phyloP scores from a whole-genome alignment of 2,113 vertebrate species.

The Sinocyclocheilus anophthalmus region DNA sequence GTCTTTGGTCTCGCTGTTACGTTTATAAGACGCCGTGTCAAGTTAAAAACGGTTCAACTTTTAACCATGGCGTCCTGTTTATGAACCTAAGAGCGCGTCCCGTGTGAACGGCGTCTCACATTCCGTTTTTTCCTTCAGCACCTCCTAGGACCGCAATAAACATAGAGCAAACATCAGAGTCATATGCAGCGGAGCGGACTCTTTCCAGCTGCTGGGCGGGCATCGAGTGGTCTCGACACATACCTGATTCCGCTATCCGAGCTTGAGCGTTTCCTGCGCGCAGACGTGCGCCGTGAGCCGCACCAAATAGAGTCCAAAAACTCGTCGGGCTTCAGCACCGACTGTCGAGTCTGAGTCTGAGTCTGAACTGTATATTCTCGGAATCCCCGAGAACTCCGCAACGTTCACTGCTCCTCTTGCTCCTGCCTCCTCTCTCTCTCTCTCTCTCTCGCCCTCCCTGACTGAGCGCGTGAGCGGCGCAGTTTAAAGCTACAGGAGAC shows the following conservation, averaged over 20 bases:
- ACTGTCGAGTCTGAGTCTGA: conserved; percentile 29
- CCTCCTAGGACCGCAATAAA: not conserved
- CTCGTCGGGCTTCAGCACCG: conserved; percentile 48
- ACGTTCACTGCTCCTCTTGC: conserved; percentile 50
- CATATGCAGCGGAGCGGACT: not conserved
- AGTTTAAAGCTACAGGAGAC: conserved; percentile 76
- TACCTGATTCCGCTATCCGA: conserved; percentile 65
- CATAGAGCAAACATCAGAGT: not conserved
- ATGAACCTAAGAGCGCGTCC: not conserved
- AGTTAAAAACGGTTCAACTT: conserved; percentile 30
- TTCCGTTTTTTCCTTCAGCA: not conserved
- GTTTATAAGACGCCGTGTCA: not conserved
- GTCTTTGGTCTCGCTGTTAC: not conserved
- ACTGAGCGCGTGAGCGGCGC: not conserved
- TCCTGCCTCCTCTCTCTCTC: not conserved
- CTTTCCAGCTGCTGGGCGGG: not conserved
- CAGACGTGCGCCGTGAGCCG: not conserved
- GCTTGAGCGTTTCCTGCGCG: not conserved
- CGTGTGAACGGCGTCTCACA: not conserved
- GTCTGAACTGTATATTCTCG: conserved; percentile 77
- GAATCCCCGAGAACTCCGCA: conserved; percentile 74
- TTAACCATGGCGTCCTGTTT: conserved; percentile 1
- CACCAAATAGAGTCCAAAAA: conserved; percentile 58
- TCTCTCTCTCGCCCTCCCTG: conserved; percentile 46
- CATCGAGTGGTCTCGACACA: conserved; percentile 47